phyloP scores from a whole-genome alignment of 2,797 vertebrate genomes.

The Dendrocincla tyrannina region DNA sequence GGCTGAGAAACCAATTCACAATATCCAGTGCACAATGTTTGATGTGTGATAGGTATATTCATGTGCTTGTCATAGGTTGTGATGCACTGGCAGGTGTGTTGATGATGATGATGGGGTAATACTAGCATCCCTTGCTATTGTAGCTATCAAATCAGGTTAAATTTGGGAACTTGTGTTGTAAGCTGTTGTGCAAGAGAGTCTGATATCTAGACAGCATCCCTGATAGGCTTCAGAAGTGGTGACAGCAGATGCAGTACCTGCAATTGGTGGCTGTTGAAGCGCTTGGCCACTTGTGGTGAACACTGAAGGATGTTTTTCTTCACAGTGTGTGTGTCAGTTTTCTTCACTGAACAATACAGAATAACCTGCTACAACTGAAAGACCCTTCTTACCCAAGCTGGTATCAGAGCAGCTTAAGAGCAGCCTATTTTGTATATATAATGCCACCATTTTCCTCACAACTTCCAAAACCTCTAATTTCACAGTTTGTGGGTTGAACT shows the following conservation, averaged over 20 bases:
- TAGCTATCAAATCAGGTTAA: not conserved
- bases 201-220: not conserved
- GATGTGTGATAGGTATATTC: not conserved
- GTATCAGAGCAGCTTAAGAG: not conserved
- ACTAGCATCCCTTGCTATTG: not conserved
- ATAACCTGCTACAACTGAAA: not conserved
- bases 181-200: not conserved
- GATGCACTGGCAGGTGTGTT: not conserved
- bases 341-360: not conserved
- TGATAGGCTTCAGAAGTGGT: not conserved
- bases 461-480: not conserved
- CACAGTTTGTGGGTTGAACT: not conserved
- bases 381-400: not conserved
- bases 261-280: not conserved
- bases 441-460: not conserved
- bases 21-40: not conserved
- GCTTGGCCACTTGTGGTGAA: not conserved
- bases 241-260: fast-evolving
- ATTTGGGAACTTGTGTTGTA: not conserved
- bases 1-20: not conserved
- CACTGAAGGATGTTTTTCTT: not conserved
- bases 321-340: too few relatives aligned
- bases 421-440: not conserved
- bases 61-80: not conserved
- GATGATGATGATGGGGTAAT: not conserved